Evolutionary conservation across 1,140 invertebrate genomes (phyloP).

Genomic region (Melanaphis sacchari): DNA sequence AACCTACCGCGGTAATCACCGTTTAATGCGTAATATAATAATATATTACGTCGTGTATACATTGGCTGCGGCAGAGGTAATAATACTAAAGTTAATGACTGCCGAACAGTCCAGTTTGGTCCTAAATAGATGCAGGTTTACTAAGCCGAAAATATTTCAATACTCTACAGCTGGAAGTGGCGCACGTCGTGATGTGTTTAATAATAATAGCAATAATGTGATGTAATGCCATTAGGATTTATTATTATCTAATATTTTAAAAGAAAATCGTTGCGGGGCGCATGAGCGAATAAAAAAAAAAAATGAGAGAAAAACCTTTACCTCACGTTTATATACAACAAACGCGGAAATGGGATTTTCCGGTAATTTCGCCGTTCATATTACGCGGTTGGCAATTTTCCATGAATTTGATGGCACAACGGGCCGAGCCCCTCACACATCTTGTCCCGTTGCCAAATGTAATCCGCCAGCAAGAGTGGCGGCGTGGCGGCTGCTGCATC

Average conservation of each 20-base stretch:
- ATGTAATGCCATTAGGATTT: background rate
- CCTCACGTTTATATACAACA: constrained; percentile 4
- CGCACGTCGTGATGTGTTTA: background rate
- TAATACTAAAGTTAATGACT: background rate
- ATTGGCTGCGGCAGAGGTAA: background rate
- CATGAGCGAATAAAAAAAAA: background rate
- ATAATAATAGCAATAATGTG: background rate
- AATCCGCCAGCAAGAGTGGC: constrained; percentile 31
- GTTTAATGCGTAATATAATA: background rate
- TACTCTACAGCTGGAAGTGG: background rate
- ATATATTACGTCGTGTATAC: background rate
- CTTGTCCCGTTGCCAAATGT: constrained; percentile 55
- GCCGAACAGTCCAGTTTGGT: background rate
- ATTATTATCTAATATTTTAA: background rate
- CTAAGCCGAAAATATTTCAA: background rate
- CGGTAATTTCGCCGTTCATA: constrained; percentile 54
- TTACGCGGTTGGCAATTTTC: constrained; percentile 54
- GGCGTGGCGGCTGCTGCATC: background rate
- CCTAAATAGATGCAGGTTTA: background rate
- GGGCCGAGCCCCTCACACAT: constrained; percentile 27
- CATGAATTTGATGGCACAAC: constrained; percentile 39
- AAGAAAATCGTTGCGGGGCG: background rate
- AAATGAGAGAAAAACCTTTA: constrained; percentile 19
- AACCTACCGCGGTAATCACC: background rate
- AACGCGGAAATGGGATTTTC: constrained; percentile 50